These are phyloP conservation scores for Cyrtorhinus lividipennis DNA, from an alignment of 1,140 invertebrate genomes.

Conservation along the genomic window DNA sequence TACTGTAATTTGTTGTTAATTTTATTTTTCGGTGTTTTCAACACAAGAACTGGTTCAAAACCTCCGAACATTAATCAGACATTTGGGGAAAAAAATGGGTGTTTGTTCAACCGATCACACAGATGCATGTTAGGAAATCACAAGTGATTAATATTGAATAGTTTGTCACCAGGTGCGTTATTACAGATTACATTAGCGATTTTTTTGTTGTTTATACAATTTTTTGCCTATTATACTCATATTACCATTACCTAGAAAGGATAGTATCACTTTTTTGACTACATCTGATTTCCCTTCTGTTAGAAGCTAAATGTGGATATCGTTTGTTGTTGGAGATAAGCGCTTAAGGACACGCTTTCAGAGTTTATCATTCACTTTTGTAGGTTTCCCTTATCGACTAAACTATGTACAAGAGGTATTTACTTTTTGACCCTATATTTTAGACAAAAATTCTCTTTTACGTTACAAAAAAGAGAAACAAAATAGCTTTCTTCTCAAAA, in stretches of 20 bases:
- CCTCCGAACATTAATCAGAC: too few relatives aligned
- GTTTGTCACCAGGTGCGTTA: background rate
- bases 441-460: background rate
- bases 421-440: background rate
- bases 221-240: background rate
- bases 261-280: background rate
- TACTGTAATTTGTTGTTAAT: background rate
- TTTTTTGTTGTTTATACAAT: background rate
- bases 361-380: conserved; percentile 5
- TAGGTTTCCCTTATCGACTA: background rate
- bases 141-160: background rate
- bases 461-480: background rate
- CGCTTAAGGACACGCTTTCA: background rate
- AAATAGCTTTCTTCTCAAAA: background rate
- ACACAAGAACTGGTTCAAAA: too few relatives aligned
- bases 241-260: background rate
- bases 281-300: background rate
- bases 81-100: too few relatives aligned
- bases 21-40: too few relatives aligned
- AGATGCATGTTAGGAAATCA: background rate
- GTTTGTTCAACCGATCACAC: background rate
- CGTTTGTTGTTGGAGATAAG: background rate
- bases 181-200: background rate
- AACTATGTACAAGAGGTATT: conserved; percentile 15
- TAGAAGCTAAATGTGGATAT: background rate